phyloP scores from a whole-genome alignment of 2,113 vertebrate species.

The Rhipidura dahli region DNA sequence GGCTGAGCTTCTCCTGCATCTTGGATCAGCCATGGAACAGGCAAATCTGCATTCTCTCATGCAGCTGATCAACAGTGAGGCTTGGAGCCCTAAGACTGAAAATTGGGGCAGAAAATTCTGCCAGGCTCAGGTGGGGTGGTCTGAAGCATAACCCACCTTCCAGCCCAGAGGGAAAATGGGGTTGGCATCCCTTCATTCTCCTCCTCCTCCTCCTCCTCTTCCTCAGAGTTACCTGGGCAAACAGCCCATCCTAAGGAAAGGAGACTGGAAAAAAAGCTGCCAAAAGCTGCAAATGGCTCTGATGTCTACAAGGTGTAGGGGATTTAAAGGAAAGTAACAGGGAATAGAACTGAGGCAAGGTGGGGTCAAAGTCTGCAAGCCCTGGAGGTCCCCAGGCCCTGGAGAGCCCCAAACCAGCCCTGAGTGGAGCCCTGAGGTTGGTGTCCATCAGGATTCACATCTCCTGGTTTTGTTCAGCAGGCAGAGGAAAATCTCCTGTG shows the following conservation, averaged over 20 bases:
- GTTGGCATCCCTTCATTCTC: not conserved
- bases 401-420: not conserved
- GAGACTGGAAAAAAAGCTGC: not conserved
- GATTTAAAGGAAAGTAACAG: not conserved
- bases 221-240: not conserved
- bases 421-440: fast-evolving
- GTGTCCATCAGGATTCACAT: not conserved
- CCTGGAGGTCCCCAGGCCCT: not conserved
- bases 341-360: not conserved
- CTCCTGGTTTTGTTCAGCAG: not conserved
- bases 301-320: not conserved
- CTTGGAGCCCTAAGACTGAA: not conserved
- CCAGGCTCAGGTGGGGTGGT: not conserved
- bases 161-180: not conserved
- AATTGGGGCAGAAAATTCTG: not conserved
- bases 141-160: not conserved
- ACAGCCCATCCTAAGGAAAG: not conserved
- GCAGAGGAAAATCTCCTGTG: not conserved
- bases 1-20: not conserved
- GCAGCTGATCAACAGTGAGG: fast-evolving
- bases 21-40: not conserved
- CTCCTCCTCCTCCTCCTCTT: not conserved
- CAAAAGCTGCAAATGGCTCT: not conserved
- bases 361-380: not conserved
- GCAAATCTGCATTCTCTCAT: not conserved